Base-by-base conservation (phyloP, 2,797 vertebrate species). In the Morelia viridis region DNA sequence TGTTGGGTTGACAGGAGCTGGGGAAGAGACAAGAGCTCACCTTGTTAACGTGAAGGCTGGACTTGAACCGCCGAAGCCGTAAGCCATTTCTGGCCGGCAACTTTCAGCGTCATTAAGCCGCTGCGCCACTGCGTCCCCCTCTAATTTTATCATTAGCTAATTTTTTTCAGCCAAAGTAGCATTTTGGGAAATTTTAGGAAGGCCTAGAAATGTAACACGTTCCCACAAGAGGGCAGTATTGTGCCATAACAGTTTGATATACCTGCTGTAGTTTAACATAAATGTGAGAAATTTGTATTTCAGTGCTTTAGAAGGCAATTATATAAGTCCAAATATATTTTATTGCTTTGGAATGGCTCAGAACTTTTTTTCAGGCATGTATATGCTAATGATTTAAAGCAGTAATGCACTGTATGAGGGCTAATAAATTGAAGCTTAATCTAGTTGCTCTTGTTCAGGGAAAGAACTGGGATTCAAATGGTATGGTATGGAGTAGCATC, bases 181-280 rank as follows among this genome's bases (percentile, higher is more conserved):
- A 57, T 22, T 83, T 80, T 87, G 56, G 65, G 28, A 10, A 24
- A 7, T 26, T 89, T 85, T 5, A 19, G 62, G 11, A 46, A 53
- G 7, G 35, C 17, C 68, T 62, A 26, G 28, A 57, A 84, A 83
- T 10, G 41, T 58, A n/a, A 26, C 22, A 8, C 8, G 46, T 1
- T 0, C 35, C 91, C 94, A 62, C 94, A 89, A 87, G 95, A 80
- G 92, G 96, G 95, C 0, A 95, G 91, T 93, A 50, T 89, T 60
- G 5, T 89, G 68, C 76, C 46, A 58, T 84, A 3, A 87, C 46
- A 87, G 46, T 12, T 24, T 3, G 10, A 61, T 35, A 3, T 3
- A 0, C 46, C 3, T 5, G 35, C 24, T 26, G 46, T 11, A 53
- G 9, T 76, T 8, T 17, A 46, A 22, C 5, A n/a, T 11, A 35